These are phyloP conservation scores for Tauraco erythrolophus DNA, from an alignment of 2,113 vertebrate species.

Conservation along the genomic window DNA sequence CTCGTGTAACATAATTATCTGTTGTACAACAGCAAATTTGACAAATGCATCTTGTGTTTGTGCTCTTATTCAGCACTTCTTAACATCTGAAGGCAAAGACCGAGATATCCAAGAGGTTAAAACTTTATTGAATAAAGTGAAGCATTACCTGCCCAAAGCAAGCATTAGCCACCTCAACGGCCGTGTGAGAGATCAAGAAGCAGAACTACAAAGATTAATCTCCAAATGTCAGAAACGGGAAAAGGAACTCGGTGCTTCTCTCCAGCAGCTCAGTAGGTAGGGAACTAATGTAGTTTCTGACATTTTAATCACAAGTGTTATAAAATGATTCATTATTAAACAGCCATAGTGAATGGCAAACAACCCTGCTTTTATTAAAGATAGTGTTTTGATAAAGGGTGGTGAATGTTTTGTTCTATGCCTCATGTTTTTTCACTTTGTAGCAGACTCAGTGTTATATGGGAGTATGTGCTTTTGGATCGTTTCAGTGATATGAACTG, in stretches of 20 bases:
- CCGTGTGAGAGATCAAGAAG: constrained; percentile 84
- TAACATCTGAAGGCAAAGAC: constrained; percentile 82
- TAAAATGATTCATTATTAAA: neutral
- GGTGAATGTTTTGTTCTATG: neutral
- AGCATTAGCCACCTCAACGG: constrained; percentile 75
- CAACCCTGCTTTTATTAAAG: neutral
- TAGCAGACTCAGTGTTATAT: neutral
- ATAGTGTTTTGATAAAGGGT: neutral
- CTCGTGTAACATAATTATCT: neutral
- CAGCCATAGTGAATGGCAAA: neutral
- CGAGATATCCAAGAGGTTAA: constrained; percentile 81
- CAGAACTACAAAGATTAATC: constrained; percentile 81
- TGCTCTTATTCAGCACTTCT: constrained; percentile 80
- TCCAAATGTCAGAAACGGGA: constrained; percentile 79
- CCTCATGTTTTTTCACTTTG: neutral
- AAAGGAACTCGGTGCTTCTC: constrained; percentile 74
- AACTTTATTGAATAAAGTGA: constrained; percentile 76
- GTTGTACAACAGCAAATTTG: neutral
- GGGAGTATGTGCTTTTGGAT: neutral
- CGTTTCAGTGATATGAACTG: neutral
- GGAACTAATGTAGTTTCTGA: neutral
- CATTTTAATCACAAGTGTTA: neutral
- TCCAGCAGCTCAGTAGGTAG: constrained; percentile 83
- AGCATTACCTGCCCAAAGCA: constrained; percentile 78
- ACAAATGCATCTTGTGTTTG: neutral